Evolutionary conservation across 2,888 invertebrate species (phyloP), one percentile per base, ranked within the genome.

Genomic region (Dryococelus australis): DNA sequence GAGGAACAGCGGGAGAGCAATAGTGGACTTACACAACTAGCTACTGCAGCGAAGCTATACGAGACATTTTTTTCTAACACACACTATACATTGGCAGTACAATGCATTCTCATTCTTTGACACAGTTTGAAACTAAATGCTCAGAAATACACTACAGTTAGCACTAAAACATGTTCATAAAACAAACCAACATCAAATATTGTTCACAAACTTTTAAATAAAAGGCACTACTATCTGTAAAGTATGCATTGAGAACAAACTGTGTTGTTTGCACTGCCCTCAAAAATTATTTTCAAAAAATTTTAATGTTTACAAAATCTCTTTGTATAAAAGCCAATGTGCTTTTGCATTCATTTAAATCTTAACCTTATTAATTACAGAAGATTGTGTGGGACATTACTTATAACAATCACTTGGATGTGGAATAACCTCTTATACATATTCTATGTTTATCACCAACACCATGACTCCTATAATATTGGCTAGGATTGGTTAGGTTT

Each of bases 191-290:
- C 65, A 24, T 65, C 24, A n/a, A 65, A 65, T 12, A 65, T 20
- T 65, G 65, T 24, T 65, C n/a, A 24, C 16, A 65, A 65, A 24
- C 6, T n/a, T 65, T 65, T 16, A 65, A 65, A 65, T 24, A 65
- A 65, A 65, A 65, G 65, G 65, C 65, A 65, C 65, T 65, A 65
- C 20, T 65, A 24, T 65, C 65, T 65, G n/a, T 65, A 65, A 65
- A 65, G n/a, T n/a, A 65, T 65, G 65, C 65, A 65, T 24, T 65
- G 65, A 24, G 20, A 65, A 65, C 65, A 24, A 65, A 65, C 65
- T n/a, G 13, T 16, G 65, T 65, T 65, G 16, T 65, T 9, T 65
- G 8, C 65, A 65, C 65, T 20, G 65, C 65, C 65, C 8, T n/a
- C n/a, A 65, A 16, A 65, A 65, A 65, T 24, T 65, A 20, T 65